Conservation (phyloP, 2,113 vertebrate genomes). For the Myotis lucifugus region DNA sequence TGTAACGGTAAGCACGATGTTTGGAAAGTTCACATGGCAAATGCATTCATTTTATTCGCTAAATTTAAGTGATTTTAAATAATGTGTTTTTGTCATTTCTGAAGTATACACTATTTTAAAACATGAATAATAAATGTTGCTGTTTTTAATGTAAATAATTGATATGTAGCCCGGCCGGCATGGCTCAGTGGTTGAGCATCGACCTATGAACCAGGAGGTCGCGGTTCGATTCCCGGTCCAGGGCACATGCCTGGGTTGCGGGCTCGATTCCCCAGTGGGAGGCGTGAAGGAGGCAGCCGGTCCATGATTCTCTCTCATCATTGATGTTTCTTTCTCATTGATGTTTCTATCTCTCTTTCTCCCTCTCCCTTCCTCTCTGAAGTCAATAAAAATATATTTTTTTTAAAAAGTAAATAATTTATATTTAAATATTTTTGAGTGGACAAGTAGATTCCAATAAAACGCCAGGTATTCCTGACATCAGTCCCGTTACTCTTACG, state of each 20-base stretch:
- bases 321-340: too few relatives aligned
- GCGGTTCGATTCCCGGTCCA: too few relatives aligned
- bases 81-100: neutral
- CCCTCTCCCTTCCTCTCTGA: too few relatives aligned
- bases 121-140: neutral
- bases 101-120: neutral
- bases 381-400: neutral
- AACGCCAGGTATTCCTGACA: neutral
- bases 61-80: conserved; percentile 11
- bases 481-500: neutral
- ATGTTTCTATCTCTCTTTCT: too few relatives aligned
- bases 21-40: neutral
- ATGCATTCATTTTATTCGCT: neutral
- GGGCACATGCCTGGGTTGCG: too few relatives aligned
- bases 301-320: too few relatives aligned
- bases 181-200: too few relatives aligned
- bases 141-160: neutral
- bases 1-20: conserved; percentile 88
- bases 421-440: neutral
- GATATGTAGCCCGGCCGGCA: neutral
- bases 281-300: too few relatives aligned
- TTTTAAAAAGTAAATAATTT: neutral
- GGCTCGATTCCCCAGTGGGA: too few relatives aligned
- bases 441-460: neutral
- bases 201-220: too few relatives aligned